Evolutionary conservation across 2,113 vertebrate genomes (phyloP).

Genomic region (Arizona elegans): DNA sequence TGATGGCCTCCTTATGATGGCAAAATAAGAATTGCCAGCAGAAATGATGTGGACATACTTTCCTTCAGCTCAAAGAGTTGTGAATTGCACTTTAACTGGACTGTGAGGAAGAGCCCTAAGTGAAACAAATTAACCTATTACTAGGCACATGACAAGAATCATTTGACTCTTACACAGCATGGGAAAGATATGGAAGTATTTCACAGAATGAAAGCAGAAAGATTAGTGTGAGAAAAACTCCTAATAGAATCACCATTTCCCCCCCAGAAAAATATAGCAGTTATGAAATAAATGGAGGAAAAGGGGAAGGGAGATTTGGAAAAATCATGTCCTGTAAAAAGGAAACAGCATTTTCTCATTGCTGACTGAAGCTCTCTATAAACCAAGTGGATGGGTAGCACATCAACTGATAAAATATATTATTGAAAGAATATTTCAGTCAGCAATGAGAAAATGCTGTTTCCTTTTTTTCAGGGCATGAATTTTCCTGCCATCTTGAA

Average conservation of each 20-base stretch:
- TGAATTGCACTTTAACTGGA: neutral
- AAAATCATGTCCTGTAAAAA: neutral
- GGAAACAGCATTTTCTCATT: neutral
- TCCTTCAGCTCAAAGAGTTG: neutral
- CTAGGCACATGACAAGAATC: neutral
- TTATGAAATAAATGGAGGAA: neutral
- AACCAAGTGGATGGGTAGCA: neutral
- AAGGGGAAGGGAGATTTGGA: neutral
- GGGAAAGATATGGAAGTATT: neutral
- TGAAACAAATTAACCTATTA: neutral
- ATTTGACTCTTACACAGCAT: neutral
- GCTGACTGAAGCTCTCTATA: neutral
- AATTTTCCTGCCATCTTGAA: neutral
- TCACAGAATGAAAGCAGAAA: slow-evolving; percentile 1
- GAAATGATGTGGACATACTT: neutral
- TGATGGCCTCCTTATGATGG: neutral
- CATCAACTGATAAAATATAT: neutral
- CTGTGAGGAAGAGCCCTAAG: neutral
- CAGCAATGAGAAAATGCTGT: neutral
- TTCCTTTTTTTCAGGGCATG: neutral
- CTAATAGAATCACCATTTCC: neutral
- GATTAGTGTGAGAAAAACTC: neutral
- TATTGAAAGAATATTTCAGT: neutral
- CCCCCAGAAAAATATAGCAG: neutral
- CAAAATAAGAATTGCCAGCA: neutral